phyloP scores from a whole-genome alignment of 1,140 invertebrate species.

The Acarapis woodi region DNA sequence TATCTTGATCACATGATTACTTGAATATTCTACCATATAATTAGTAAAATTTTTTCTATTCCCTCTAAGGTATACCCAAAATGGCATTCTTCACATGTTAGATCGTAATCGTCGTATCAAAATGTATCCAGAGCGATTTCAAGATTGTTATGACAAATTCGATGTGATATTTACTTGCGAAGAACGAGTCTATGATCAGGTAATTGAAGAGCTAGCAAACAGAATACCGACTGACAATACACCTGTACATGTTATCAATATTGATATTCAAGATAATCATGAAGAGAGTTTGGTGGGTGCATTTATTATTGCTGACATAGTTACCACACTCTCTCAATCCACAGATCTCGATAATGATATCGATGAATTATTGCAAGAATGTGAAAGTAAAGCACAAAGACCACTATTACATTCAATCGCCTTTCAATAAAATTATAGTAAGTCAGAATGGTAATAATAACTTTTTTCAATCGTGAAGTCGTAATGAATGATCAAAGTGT shows the following conservation, averaged over 20 bases:
- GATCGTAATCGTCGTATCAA: conserved; percentile 93
- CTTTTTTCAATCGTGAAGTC: too few species aligned
- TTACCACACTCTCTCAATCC: conserved; percentile 51
- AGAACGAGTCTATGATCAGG: conserved; percentile 93
- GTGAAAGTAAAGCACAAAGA: conserved; percentile 60
- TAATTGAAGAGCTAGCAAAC: conserved; percentile 26
- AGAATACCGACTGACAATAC: conserved; percentile 27
- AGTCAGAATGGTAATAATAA: background rate
- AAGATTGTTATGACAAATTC: conserved; percentile 61
- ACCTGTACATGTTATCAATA: conserved; percentile 84
- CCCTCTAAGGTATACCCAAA: conserved; percentile 52
- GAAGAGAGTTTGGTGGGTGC: conserved; percentile 98
- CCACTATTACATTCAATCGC: conserved; percentile 68
- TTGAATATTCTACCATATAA: background rate
- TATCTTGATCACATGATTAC: background rate
- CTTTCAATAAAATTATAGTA: conserved; percentile 52
- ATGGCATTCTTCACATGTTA: conserved; percentile 91
- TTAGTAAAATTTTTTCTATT: background rate
- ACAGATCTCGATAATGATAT: conserved; percentile 94
- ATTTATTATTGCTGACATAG: conserved; percentile 86
- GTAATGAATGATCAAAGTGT: too few species aligned
- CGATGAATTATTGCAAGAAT: conserved; percentile 80
- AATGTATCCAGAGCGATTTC: conserved; percentile 72
- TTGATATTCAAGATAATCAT: conserved; percentile 98
- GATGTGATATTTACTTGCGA: conserved; percentile 92